Base-by-base conservation (phyloP, 2,888 invertebrate genomes). In the Disparrhopalites patrizii region DNA sequence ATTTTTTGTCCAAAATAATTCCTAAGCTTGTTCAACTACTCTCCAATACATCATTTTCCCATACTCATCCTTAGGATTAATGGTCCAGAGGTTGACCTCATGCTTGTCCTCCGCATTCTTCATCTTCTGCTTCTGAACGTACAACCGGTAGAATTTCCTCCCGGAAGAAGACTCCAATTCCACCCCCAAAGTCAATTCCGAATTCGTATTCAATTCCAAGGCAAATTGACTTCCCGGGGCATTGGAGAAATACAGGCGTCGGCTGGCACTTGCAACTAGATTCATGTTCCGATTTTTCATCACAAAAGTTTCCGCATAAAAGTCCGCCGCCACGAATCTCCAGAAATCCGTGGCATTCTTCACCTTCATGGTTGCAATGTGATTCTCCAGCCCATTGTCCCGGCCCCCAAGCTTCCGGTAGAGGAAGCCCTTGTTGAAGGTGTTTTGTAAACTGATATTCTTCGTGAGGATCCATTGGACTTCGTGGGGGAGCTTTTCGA, bases 71-170 rank as follows among this genome's bases (percentile, higher is more conserved):
- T n/a, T 27, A 3, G 61, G 61, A 28, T 61, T 61, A 23, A 61
- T 61, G 15, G 61, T 61, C 61, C 61, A 61, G 20, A 61, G 23
- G 23, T 61, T 61, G 28, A 61, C 61, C 20, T 61, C 50, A 18
- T 50, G 31, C n/a, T 27, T n/a, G 15, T 61, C 61, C 50, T 28
- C 50, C 3, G 28, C 13, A 31, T 57, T 57, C 30, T 31, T n/a
- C 3, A 47, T 36, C 50, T 61, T 61, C n/a, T 61, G 27, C 10
- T 27, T 2, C 31, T 61, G 61, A n/a, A 50, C 61, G 23, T 61
- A 61, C 47, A 61, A 47, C 18, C 61, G 3, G 31, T 50, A 61
- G 30, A 61, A 50, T 15, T 47, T 61, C 61, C 36, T 47, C 47
- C 61, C 61, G 18, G 20, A 27, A n/a, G 27, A n/a, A n/a, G 28